Evolutionary conservation across 2,888 invertebrate species (phyloP), one percentile per base, ranked within the genome.

Genomic region (Apamea sordens): DNA sequence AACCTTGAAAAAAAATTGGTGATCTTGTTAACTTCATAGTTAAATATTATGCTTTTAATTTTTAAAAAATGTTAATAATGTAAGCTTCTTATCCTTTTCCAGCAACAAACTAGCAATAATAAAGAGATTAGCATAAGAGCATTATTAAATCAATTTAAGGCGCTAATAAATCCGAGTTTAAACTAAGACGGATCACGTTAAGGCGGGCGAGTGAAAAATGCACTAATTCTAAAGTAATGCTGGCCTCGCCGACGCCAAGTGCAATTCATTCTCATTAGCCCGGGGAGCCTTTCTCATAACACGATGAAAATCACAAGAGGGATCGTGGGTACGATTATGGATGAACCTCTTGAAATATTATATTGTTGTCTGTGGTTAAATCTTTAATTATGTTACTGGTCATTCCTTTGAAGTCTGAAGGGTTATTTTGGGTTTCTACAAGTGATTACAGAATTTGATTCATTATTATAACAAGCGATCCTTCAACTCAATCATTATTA

Each of bases 201-300:
- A 94, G 91, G 86, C 89, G 90, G 91, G 90, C 89, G 89, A 93
- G 94, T 95, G 95, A 95, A 95, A 95, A 96, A 95, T 95, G 94
- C 93, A 93, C 94, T 95, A 95, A 95, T 95, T 94, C 93, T 92
- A 90, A 94, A 94, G 93, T 93, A 93, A 93, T 91, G 91, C 86
- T 89, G 92, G 91, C 88, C 87, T 88, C 88, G 91, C 91, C 91
- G 91, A 92, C 92, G 88, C 90, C 89, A 89, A 90, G 92, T 90
- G 95, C 95, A 94, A 96, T 96, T 96, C 93, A 93, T 96, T 95
- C 94, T 96, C 96, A 96, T 96, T 96, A 96, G 95, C 91, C 88
- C 86, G 85, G 90, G 91, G 89, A 90, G 92, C 93, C 92, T 93
- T 93, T 93, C 93, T 95, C 94, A 95, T 95, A 95, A 94, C 93